These are phyloP conservation scores for Falco biarmicus DNA, from an alignment of 2,797 vertebrate species.

Conservation along the genomic window DNA sequence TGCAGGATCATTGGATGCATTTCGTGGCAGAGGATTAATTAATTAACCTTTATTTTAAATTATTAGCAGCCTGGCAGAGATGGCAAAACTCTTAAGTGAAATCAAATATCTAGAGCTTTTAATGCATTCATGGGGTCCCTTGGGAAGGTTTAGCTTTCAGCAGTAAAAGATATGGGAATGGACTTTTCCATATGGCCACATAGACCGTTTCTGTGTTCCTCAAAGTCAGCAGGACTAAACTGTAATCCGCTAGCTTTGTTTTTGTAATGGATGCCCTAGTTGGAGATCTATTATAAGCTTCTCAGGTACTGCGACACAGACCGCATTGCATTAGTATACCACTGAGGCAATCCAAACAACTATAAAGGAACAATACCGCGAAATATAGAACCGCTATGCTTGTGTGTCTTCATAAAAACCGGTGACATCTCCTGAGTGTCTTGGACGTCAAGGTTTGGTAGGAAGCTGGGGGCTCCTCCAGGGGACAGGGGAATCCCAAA, in stretches of 20 bases:
- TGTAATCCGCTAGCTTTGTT: neutral
- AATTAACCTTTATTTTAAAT: neutral
- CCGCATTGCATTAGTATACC: neutral
- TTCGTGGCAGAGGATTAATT: neutral
- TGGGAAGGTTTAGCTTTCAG: slow-evolving; percentile 48
- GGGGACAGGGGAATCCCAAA: neutral
- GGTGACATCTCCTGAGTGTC: neutral
- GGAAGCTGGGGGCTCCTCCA: neutral
- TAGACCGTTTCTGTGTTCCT: neutral
- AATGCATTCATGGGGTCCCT: neutral
- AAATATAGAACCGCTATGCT: neutral
- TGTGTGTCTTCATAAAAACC: neutral
- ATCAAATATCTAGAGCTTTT: neutral
- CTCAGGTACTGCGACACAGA: neutral
- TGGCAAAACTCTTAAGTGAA: neutral
- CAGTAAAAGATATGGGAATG: neutral
- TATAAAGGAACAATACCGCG: neutral
- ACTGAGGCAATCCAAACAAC: neutral
- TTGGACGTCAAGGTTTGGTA: neutral
- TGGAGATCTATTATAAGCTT: neutral
- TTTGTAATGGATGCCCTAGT: neutral
- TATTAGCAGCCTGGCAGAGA: neutral
- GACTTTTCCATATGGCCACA: slow-evolving; percentile 35
- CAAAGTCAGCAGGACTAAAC: neutral
- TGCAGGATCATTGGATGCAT: neutral